A percentile compares a stretch with the other conserved stretches of the same genome.
phyloP scores from a whole-genome alignment of 2,113 vertebrate genomes.

The Pygoscelis antarcticus region DNA sequence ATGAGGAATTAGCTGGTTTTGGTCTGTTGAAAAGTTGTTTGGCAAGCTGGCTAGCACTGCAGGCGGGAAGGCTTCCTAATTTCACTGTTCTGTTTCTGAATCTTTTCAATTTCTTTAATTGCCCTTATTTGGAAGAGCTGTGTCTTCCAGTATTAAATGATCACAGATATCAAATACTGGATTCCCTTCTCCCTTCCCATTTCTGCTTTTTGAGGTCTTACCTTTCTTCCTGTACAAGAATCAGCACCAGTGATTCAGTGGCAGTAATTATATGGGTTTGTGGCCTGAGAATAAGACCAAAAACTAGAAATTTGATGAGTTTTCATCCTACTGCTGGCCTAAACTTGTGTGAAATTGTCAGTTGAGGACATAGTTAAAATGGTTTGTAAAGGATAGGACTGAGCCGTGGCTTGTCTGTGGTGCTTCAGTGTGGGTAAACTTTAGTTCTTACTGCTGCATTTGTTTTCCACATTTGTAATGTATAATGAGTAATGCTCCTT shows the following conservation, averaged over 20 bases:
- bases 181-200: background rate
- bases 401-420: background rate
- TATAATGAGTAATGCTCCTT: background rate
- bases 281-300: background rate
- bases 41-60: background rate
- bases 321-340: background rate
- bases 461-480: background rate
- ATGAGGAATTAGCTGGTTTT: background rate
- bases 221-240: background rate
- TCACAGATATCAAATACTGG: background rate
- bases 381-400: background rate
- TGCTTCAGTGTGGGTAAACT: background rate
- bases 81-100: background rate
- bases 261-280: background rate
- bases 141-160: background rate
- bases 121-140: background rate
- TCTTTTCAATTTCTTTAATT: background rate
- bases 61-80: background rate
- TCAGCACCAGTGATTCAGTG: background rate
- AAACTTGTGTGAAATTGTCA: background rate
- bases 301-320: background rate
- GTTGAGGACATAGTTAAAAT: background rate
- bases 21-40: background rate
- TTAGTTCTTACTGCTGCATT: background rate
- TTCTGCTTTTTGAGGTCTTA: background rate